Base-by-base conservation (phyloP, 2,113 vertebrate genomes). In the Corapipo altera region DNA sequence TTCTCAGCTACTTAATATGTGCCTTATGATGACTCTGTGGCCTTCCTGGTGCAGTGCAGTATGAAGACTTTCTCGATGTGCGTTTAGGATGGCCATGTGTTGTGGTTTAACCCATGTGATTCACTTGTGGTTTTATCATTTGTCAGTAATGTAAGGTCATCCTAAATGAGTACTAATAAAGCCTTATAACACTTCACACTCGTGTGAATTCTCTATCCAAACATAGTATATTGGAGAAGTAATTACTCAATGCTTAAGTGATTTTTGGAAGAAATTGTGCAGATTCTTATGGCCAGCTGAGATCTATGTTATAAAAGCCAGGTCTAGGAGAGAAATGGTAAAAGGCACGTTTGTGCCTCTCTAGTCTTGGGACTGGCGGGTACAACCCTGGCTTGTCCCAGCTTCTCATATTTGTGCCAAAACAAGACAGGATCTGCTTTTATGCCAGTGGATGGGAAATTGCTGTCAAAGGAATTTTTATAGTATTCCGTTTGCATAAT, bases 241-340 rank as follows among this genome's bases (percentile, higher is more conserved):
- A 69, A 65, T n/a, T 80, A 88, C n/a, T 70, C 32, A 73, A 41
- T 30, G 8, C 30, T 88, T 33, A 48, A 48, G 13, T 41, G 19
- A 61, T 35, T 83, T 79, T 91, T 71, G 59, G 44, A 92, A 88
- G 59, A 89, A 77, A 91, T 26, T 27, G 30, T 49, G n/a, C 75
- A 73, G 35, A 76, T 58, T 35, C 7, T 70, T 35, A 74, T 33
- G 57, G 51, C 86, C 33, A 24, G 5, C 24, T 70, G 43, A 69
- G 28, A 58, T 70, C 18, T 72, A 26, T 54, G 80, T 84, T 54
- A 58, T 41, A 32, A 82, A 91, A 77, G 15, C 61, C 24, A 59
- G 35, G 33, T 17, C 30, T 57, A 54, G 26, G 17, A 57, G n/a
- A 76, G 13, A 77, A 13, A 8, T 73, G 21, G 39, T 57, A 76